A percentile compares a stretch with the other conserved stretches of the same genome.
Conservation (phyloP, 2,888 invertebrate genomes). For the Halocaridina rubra region DNA sequence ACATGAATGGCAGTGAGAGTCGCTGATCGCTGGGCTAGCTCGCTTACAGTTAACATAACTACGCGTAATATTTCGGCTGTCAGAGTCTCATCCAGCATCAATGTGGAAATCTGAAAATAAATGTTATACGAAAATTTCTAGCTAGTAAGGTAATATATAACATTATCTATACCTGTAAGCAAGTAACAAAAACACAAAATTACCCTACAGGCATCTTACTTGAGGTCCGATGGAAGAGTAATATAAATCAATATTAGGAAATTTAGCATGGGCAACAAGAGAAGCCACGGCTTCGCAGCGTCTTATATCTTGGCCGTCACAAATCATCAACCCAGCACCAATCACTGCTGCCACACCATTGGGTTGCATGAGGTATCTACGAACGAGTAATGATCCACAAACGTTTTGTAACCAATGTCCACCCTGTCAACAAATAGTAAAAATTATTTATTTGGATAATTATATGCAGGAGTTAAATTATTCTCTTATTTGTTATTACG, state of each 20-base stretch:
- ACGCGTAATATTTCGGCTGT: slow-evolving; percentile 35
- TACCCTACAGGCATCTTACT: not conserved
- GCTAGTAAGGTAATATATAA: too few relatives aligned
- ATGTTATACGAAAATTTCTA: too few relatives aligned
- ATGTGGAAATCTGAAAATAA: slow-evolving; percentile 10
- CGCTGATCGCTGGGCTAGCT: slow-evolving; percentile 37
- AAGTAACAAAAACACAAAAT: not conserved
- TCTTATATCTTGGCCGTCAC: slow-evolving; percentile 43
- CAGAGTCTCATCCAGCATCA: not conserved
- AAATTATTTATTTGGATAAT: too few relatives aligned
- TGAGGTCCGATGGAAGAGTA: slow-evolving; percentile 50
- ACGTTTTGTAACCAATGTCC: slow-evolving; percentile 43
- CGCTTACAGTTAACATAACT: slow-evolving; percentile 20
- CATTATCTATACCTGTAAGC: not conserved
- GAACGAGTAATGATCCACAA: slow-evolving; percentile 39
- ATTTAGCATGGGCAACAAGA: slow-evolving; percentile 34
- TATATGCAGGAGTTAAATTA: too few relatives aligned
- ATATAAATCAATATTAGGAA: slow-evolving; percentile 13
- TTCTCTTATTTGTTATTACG: too few relatives aligned
- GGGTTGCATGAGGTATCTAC: slow-evolving; percentile 46
- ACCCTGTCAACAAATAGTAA: too few relatives aligned
- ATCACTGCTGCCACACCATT: slow-evolving; percentile 49
- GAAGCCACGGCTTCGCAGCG: slow-evolving; percentile 53
- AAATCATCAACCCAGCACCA: slow-evolving; percentile 37
- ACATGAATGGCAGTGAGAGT: slow-evolving; percentile 31